Evolutionary conservation across 35 echinoderm and acorn worm species (phyloP).

Genomic region (Diadema setosum): DNA sequence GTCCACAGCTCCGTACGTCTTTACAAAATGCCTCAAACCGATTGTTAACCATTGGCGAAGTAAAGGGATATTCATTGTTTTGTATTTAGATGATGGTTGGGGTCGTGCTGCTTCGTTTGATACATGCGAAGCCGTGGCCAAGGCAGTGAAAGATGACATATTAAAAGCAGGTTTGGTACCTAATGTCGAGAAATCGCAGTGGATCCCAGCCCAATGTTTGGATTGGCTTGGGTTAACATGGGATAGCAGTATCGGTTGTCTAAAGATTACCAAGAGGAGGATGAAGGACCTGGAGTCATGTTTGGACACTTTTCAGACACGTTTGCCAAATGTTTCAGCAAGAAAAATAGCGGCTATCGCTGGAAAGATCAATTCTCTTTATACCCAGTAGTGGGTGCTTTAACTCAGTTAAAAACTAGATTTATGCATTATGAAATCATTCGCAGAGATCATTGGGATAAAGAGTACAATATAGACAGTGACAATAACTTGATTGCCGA

Average conservation of each 20-base stretch:
- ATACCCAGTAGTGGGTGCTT: neutral
- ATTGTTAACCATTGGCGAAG: constrained; percentile 32
- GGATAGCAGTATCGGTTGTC: neutral
- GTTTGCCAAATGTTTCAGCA: neutral
- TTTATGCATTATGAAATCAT: too few species aligned
- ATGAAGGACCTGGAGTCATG: neutral
- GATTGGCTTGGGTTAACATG: too few species aligned
- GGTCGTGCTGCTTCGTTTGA: neutral
- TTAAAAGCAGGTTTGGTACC: constrained; percentile 20
- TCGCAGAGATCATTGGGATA: too few species aligned
- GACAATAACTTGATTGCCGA: too few species aligned
- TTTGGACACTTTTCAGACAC: neutral
- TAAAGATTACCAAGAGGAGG: neutral
- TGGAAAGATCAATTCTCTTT: constrained; percentile 8
- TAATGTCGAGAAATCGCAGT: constrained; percentile 29
- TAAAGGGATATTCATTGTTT: constrained; percentile 26
- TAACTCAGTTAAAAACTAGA: constrained; percentile 8
- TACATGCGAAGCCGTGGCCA: neutral
- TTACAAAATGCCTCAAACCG: constrained; percentile 5
- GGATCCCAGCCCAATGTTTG: too few species aligned
- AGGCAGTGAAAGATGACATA: constrained; percentile 27
- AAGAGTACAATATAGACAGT: too few species aligned
- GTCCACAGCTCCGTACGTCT: constrained; percentile 28
- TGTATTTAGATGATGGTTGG: constrained; percentile 52
- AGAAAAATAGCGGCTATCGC: neutral